phyloP scores from a whole-genome alignment of 2,797 vertebrate genomes.

The Acomys russatus region DNA sequence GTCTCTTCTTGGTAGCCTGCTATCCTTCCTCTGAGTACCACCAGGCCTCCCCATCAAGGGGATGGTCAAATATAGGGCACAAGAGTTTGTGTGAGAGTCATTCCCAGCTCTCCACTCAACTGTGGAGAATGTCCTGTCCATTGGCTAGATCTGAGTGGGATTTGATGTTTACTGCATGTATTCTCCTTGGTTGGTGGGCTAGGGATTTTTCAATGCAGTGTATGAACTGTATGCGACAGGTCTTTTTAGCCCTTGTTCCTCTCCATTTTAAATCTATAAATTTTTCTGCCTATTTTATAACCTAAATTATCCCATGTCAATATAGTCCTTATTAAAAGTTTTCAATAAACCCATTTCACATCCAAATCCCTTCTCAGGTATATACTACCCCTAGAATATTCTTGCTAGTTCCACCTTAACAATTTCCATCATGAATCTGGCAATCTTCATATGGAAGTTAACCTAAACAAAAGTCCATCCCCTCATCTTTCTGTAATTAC shows the following conservation, averaged over 20 bases:
- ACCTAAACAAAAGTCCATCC: conserved; percentile 55
- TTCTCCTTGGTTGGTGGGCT: not conserved
- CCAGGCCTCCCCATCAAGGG: too few species aligned
- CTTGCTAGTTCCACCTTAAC: not conserved
- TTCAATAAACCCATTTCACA: conserved; percentile 30
- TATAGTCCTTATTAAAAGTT: conserved; percentile 27
- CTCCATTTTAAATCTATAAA: not conserved
- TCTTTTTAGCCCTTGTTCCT: conserved; percentile 28
- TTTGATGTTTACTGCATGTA: too few species aligned
- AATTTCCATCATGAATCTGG: conserved; percentile 20
- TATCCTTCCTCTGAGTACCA: too few species aligned
- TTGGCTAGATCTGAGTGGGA: too few species aligned
- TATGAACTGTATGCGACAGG: not conserved
- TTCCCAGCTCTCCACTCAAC: too few species aligned
- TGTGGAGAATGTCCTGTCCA: too few species aligned
- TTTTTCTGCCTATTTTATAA: conserved; percentile 12
- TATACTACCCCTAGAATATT: not conserved
- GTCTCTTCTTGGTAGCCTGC: too few species aligned
- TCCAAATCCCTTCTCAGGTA: conserved; percentile 27
- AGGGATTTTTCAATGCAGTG: not conserved
- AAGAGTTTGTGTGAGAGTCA: too few species aligned
- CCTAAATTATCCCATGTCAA: conserved; percentile 14
- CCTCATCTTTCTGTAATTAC: conserved; percentile 24
- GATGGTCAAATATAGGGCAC: too few species aligned
- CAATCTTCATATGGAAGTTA: conserved; percentile 14